Evolutionary conservation across 2,888 invertebrate genomes (phyloP).

Genomic region (Hydrotaea diabolus): DNA sequence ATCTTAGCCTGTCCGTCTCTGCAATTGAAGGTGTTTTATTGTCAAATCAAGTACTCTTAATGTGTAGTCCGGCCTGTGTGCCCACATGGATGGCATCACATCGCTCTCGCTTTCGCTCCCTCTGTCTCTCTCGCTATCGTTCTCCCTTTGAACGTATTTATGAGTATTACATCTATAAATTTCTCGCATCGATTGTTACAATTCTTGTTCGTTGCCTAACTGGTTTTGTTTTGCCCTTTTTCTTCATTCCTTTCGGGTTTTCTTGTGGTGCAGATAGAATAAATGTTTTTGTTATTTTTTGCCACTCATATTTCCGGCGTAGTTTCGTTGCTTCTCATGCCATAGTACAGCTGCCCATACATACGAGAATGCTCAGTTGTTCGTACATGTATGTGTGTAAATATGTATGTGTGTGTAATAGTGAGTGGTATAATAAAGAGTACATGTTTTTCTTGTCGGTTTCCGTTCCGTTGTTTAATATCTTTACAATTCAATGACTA

Average conservation of each 20-base stretch:
- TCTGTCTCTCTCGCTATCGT: not conserved
- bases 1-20: no score
- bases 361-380: no score
- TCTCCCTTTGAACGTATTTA: not conserved
- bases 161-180: not conserved
- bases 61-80: no score
- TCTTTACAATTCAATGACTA: slow-evolving; percentile 70
- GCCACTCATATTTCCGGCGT: slow-evolving; percentile 23
- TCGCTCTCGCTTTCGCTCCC: no score
- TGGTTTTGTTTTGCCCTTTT: not conserved
- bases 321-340: not conserved
- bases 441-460: slow-evolving; percentile 47
- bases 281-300: slow-evolving; percentile 17
- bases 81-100: no score
- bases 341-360: no score
- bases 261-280: not conserved
- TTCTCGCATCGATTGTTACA: slow-evolving; percentile 4
- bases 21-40: no score
- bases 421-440: not conserved
- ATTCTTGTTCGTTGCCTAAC: not conserved
- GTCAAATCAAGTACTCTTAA: no score
- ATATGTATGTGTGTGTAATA: not conserved
- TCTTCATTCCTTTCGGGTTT: not conserved
- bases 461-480: slow-evolving; percentile 64
- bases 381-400: no score